Evolutionary conservation across 1,140 invertebrate species (phyloP).

Genomic region (Panulirus ornatus): DNA sequence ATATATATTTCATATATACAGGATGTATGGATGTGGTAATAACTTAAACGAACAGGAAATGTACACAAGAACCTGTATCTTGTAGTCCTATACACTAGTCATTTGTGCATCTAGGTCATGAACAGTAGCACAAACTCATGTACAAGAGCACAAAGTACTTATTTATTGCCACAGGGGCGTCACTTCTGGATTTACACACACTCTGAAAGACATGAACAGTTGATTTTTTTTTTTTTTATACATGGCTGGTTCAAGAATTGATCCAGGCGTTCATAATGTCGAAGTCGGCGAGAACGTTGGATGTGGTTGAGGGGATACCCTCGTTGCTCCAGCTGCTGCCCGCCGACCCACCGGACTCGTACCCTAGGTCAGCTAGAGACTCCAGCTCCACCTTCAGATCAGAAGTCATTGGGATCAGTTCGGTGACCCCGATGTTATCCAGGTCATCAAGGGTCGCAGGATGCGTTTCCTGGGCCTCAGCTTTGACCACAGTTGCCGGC

Average conservation of each 20-base stretch:
- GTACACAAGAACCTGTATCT: not conserved
- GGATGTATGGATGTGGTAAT: not conserved
- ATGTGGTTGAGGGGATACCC: constrained; percentile 40
- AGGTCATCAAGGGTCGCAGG: constrained; percentile 74
- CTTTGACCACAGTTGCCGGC: constrained; percentile 73
- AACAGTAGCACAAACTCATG: not conserved
- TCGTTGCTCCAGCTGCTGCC: constrained; percentile 60
- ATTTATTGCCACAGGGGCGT: not conserved
- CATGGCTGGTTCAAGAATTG: constrained; percentile 64
- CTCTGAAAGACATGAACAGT: not conserved
- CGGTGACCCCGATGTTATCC: constrained; percentile 75
- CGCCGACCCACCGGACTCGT: constrained; percentile 58
- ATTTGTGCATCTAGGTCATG: not conserved
- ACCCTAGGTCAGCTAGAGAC: constrained; percentile 66
- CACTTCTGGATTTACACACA: too few species aligned
- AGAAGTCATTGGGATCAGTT: constrained; percentile 74
- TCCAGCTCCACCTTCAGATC: constrained; percentile 74
- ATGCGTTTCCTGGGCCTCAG: constrained; percentile 72
- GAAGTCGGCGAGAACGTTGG: constrained; percentile 74
- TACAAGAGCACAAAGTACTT: not conserved
- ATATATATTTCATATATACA: constrained; percentile 14
- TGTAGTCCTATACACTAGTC: not conserved
- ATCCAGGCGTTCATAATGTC: constrained; percentile 76
- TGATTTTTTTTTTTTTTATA: not conserved
- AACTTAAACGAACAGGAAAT: not conserved